Evolutionary conservation across 2,113 vertebrate genomes (phyloP).

Genomic region (Mustela lutreola): DNA sequence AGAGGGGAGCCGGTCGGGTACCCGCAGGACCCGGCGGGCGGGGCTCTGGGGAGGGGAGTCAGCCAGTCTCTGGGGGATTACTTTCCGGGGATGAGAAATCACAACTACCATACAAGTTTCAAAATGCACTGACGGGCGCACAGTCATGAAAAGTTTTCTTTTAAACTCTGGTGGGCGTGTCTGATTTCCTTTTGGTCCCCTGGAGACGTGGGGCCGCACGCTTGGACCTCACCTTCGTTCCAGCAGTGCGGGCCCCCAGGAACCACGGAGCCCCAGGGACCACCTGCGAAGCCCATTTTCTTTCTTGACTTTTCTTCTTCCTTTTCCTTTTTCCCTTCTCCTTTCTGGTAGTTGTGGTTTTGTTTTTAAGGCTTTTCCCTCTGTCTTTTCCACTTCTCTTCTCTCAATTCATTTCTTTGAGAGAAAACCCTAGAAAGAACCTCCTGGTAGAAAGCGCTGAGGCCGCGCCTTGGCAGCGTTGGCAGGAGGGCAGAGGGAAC

Average conservation of each 20-base stretch:
- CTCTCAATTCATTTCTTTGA: not conserved
- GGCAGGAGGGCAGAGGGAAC: not conserved
- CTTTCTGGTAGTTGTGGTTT: not conserved
- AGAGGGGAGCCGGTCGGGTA: not conserved
- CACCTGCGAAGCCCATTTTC: not conserved
- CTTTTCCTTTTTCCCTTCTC: not conserved
- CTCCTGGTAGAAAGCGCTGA: not conserved
- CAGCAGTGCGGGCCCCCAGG: not conserved
- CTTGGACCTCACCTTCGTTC: not conserved
- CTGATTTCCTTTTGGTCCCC: not conserved
- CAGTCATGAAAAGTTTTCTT: slow-evolving; percentile 25
- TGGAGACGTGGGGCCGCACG: not conserved
- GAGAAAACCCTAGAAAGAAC: slow-evolving; percentile 47
- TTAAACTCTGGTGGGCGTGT: not conserved
- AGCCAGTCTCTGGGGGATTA: not conserved
- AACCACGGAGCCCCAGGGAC: not conserved
- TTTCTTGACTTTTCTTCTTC: not conserved
- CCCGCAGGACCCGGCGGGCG: accelerated
- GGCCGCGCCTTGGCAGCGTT: not conserved
- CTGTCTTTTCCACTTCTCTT: not conserved
- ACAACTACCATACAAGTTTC: not conserved
- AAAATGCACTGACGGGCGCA: not conserved
- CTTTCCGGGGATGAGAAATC: not conserved
- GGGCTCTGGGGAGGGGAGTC: not conserved
- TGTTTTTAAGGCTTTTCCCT: not conserved